These are phyloP conservation scores for Pentalonia nigronervosa DNA, from an alignment of 1,140 invertebrate species.

Conservation along the genomic window DNA sequence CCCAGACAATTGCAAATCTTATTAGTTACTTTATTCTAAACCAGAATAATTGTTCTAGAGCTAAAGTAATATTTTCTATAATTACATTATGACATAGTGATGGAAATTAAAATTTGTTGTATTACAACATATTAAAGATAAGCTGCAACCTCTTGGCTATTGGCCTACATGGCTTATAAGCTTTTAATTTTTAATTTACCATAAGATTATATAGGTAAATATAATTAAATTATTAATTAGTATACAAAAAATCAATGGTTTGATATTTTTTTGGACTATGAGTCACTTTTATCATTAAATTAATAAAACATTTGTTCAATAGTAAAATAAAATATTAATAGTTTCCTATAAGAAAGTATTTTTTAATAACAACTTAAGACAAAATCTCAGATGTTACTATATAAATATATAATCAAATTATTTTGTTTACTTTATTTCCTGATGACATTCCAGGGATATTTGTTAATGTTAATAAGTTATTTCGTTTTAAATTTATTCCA, in stretches of 20 bases:
- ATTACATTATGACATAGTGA: too few relatives aligned
- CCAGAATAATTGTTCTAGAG: neutral
- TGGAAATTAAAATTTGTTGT: neutral
- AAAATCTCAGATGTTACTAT: neutral
- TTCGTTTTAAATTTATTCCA: constrained; percentile 54
- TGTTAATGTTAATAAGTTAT: constrained; percentile 49
- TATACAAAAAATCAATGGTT: neutral
- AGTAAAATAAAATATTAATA: too few relatives aligned
- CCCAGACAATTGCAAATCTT: neutral
- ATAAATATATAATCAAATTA: neutral
- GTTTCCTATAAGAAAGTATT: neutral
- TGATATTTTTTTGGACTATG: neutral
- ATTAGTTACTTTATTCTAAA: neutral
- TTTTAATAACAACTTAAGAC: neutral
- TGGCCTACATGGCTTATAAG: neutral
- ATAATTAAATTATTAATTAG: neutral
- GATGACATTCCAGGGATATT: constrained; percentile 43
- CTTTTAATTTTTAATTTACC: neutral
- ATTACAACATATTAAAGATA: neutral
- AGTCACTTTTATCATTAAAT: too few relatives aligned
- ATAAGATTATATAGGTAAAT: neutral
- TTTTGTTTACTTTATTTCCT: constrained; percentile 49
- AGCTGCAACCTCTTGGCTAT: neutral
- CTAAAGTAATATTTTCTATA: too few relatives aligned
- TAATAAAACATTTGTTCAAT: too few relatives aligned